A percentile compares a stretch with the other conserved stretches of the same genome.
Conservation (phyloP, 2,113 vertebrate species). For the Origma solitaria region DNA sequence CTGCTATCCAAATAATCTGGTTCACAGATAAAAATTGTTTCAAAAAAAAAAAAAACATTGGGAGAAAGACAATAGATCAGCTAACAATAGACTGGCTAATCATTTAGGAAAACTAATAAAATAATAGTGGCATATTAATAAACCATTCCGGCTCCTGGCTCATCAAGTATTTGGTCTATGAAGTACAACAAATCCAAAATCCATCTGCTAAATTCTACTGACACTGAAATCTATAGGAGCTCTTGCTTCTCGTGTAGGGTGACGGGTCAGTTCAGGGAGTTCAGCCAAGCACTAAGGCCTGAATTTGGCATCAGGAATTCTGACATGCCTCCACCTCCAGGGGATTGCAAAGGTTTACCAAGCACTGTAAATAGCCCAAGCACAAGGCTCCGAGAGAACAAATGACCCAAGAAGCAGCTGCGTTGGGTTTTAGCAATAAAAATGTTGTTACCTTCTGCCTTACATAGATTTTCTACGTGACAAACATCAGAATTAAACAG, state of each 20-base stretch:
- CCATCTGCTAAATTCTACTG: slow-evolving; percentile 12
- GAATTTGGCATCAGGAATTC: slow-evolving; percentile 49
- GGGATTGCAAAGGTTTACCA: neutral
- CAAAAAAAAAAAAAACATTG: neutral
- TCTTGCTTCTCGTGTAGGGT: neutral
- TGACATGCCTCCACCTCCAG: slow-evolving; percentile 37
- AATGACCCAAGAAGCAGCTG: neutral
- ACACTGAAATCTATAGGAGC: neutral
- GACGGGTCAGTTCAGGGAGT: slow-evolving; percentile 50
- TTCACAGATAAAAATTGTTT: slow-evolving; percentile 25
- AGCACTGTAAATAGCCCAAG: neutral
- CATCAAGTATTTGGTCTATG: slow-evolving; percentile 40
- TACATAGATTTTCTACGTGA: slow-evolving; percentile 62
- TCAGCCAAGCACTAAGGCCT: slow-evolving; percentile 68
- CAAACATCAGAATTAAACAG: slow-evolving; percentile 64
- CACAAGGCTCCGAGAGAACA: neutral
- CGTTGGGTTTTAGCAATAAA: neutral
- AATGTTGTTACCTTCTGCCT: slow-evolving; percentile 54
- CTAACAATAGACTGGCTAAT: slow-evolving; percentile 41
- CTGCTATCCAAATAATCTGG: slow-evolving; percentile 54
- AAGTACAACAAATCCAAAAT: slow-evolving; percentile 29
- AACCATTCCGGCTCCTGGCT: slow-evolving; percentile 45
- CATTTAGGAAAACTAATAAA: slow-evolving; percentile 44
- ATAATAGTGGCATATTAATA: slow-evolving; percentile 42
- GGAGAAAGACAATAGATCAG: slow-evolving; percentile 16